These are phyloP conservation scores for Desmodus rotundus DNA, from an alignment of 2,113 vertebrate genomes.

Conservation along the genomic window DNA sequence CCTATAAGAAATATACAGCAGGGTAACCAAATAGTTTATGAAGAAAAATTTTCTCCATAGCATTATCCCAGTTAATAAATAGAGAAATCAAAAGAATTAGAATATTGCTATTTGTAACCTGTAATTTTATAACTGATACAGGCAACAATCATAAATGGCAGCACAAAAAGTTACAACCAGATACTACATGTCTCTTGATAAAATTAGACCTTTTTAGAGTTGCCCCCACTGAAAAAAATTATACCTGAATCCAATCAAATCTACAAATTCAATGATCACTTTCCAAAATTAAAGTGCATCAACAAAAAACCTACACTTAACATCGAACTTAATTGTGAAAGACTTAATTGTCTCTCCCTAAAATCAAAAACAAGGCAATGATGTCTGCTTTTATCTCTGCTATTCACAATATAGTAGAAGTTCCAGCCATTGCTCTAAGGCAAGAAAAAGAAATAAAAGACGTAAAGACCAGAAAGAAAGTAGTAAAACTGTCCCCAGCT, in stretches of 20 bases:
- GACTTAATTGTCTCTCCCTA: background rate
- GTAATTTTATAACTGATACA: background rate
- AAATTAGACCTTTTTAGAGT: background rate
- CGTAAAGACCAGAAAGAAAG: background rate
- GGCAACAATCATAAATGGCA: background rate
- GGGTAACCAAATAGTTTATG: background rate
- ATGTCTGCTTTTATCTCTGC: background rate
- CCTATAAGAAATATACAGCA: background rate
- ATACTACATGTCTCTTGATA: background rate
- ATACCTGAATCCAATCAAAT: background rate
- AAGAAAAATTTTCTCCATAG: background rate
- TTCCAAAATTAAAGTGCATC: background rate
- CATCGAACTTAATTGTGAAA: background rate
- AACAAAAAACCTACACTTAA: background rate
- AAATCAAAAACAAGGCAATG: background rate
- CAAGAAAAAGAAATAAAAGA: background rate
- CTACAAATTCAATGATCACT: constrained; percentile 15
- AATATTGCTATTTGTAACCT: background rate
- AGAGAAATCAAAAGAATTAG: background rate
- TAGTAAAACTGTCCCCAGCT: background rate
- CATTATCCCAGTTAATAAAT: background rate
- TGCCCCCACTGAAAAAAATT: background rate
- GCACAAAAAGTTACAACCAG: constrained; percentile 4
- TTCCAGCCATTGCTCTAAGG: background rate
- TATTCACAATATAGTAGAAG: background rate